Evolutionary conservation across 2,797 vertebrate genomes (phyloP).

Genomic region (Neopelma chrysocephalum): DNA sequence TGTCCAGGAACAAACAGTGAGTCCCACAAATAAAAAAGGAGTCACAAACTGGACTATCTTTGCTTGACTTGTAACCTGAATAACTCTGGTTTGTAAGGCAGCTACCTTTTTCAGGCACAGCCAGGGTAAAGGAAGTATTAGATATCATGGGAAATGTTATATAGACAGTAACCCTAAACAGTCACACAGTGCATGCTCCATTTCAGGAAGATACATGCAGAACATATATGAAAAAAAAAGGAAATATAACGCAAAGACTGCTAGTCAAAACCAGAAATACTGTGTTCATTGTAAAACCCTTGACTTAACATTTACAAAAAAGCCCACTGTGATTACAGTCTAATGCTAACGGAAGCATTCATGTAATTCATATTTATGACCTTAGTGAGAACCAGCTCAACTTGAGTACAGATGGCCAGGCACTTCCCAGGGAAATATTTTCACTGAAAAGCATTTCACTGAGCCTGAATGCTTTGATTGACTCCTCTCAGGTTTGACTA

Average conservation of each 20-base stretch:
- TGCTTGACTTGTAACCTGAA: neutral
- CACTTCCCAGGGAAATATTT: slow-evolving; percentile 19
- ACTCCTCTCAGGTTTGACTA: slow-evolving; percentile 21
- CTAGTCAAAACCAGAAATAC: neutral
- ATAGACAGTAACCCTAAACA: neutral
- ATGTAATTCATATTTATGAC: neutral
- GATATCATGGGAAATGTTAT: neutral
- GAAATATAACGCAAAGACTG: neutral
- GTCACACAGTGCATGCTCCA: neutral
- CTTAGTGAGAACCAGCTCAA: neutral
- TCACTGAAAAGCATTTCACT: neutral
- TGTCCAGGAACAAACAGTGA: neutral
- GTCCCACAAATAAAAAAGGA: neutral
- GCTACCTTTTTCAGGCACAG: neutral
- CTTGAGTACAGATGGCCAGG: neutral
- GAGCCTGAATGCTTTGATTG: slow-evolving; percentile 7
- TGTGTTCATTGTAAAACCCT: neutral
- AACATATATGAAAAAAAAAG: neutral
- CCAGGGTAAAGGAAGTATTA: neutral
- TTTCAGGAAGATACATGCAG: neutral
- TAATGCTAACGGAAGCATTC: neutral
- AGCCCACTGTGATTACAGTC: neutral
- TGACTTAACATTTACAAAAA: neutral
- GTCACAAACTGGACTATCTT: neutral
- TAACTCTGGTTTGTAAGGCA: neutral